These are phyloP conservation scores for Furcifer pardalis DNA, from an alignment of 2,797 vertebrate species.

Conservation along the genomic window DNA sequence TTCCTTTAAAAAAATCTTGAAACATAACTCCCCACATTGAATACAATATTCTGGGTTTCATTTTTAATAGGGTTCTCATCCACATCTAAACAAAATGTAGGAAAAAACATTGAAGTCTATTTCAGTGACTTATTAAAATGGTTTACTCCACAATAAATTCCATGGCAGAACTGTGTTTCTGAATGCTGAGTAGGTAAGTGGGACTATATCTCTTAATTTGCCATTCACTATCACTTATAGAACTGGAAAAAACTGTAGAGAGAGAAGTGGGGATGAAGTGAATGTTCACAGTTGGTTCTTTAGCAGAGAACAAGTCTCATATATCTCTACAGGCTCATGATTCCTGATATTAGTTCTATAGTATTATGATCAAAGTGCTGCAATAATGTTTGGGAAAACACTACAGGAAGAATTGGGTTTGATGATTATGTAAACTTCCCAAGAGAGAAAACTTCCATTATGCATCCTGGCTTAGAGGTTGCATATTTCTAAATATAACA, in stretches of 20 bases:
- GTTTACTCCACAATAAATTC: constrained; percentile 40
- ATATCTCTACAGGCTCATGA: constrained; percentile 66
- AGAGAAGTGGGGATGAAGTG: constrained; percentile 62
- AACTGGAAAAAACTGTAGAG: constrained; percentile 39
- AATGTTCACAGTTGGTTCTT: constrained; percentile 70
- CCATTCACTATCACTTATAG: constrained; percentile 44
- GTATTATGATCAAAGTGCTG: constrained; percentile 72
- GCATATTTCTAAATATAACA: constrained; percentile 40
- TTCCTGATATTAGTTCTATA: constrained; percentile 74
- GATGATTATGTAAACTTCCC: constrained; percentile 67
- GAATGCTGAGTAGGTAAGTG: constrained; percentile 44
- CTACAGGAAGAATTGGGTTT: constrained; percentile 59
- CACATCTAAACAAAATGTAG: neutral
- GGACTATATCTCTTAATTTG: constrained; percentile 55
- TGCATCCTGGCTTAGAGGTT: constrained; percentile 34
- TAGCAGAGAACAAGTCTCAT: constrained; percentile 64
- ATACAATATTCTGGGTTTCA: constrained; percentile 16
- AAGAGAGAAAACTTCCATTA: constrained; percentile 50
- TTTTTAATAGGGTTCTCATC: constrained; percentile 19
- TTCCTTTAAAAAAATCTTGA: neutral
- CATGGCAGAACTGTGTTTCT: neutral
- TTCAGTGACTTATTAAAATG: constrained; percentile 7
- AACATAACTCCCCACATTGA: neutral
- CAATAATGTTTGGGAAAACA: constrained; percentile 59
- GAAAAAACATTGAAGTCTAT: neutral